Conservation (phyloP, 2,888 invertebrate genomes). For the Ptychoptera albimana region DNA sequence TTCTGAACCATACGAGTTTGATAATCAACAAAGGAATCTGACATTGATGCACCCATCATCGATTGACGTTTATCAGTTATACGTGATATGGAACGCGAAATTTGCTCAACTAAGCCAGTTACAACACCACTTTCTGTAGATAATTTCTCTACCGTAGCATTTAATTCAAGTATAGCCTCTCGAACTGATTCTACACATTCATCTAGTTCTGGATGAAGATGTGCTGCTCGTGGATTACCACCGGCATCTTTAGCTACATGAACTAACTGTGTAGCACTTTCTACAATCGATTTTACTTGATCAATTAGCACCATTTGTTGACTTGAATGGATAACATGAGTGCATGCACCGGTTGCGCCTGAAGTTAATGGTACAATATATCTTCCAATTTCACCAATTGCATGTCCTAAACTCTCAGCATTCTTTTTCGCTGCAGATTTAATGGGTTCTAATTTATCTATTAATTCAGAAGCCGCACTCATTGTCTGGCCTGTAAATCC, state of each 20-base stretch:
- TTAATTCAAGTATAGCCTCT: conserved; percentile 67
- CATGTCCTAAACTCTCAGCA: conserved; percentile 86
- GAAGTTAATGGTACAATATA: conserved; percentile 77
- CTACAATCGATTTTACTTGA: conserved; percentile 86
- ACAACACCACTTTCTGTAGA: conserved; percentile 83
- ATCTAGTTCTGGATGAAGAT: conserved; percentile 69
- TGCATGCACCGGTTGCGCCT: conserved; percentile 74
- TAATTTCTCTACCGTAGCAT: conserved; percentile 60
- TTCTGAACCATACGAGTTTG: conserved; percentile 93
- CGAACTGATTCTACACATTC: conserved; percentile 61
- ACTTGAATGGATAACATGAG: conserved; percentile 73
- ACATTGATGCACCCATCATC: conserved; percentile 48
- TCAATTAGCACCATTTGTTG: conserved; percentile 78
- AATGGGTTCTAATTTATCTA: conserved; percentile 74
- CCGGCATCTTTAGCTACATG: conserved; percentile 76
- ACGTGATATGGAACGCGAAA: conserved; percentile 74
- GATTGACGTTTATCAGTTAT: conserved; percentile 61
- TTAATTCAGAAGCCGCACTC: conserved; percentile 61
- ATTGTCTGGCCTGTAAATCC: conserved; percentile 65
- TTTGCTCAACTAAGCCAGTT: conserved; percentile 73
- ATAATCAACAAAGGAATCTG: conserved; percentile 81
- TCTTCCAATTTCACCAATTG: conserved; percentile 55
- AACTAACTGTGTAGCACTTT: conserved; percentile 76
- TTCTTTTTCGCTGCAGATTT: conserved; percentile 73
- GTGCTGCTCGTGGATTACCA: conserved; percentile 79